Evolutionary conservation across 1,140 invertebrate species (phyloP), one percentile per base, ranked within the genome.

Genomic region (Rhopalosiphum maidis): DNA sequence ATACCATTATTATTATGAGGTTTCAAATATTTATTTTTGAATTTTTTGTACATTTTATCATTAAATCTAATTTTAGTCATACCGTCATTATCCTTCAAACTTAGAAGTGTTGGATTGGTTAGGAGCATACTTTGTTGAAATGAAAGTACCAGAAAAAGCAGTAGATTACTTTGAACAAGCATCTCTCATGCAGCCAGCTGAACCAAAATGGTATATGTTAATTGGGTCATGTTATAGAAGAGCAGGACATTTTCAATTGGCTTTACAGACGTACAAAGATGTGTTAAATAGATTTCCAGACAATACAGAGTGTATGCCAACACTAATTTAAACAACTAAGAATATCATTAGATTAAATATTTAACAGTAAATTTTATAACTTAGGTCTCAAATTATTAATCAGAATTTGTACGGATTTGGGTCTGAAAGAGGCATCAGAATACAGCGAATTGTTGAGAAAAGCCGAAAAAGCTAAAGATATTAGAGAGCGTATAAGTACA

Each of bases 61-160:
- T 51, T 83, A 37, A 48, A 77, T 83, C n/a, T 51, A 37, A 90
- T 95, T 95, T 94, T 94, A 98, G 97, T 97, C 98, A 11, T 98
- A 97, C 95, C 97, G 98, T 94, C 97, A 98, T 95, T 98, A 98
- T 95, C 98, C 99, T 90, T 98, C 98, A 68, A 98, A 98, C 95
- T 97, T 99, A 86, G 96, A 97, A 93, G 98, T 98, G 1, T 98
- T 99, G 93, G 97, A 98, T 95, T 99, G 98, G 97, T 96, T 99
- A 48, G 98, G 98, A 85, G 97, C 98, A 0, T 99, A 99, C 95
- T 98, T 98, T 94, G 97, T 99, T 93, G 98, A 98, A 94, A 97
- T 98, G 94, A 97, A 98, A 95, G 96, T 97, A 94, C 90, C 97
- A 82, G 98, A 99, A 95, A 98, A 98, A 95, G 98, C 98, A 9